phyloP scores from a whole-genome alignment of 2,797 vertebrate genomes.

The Babyrousa celebensis region DNA sequence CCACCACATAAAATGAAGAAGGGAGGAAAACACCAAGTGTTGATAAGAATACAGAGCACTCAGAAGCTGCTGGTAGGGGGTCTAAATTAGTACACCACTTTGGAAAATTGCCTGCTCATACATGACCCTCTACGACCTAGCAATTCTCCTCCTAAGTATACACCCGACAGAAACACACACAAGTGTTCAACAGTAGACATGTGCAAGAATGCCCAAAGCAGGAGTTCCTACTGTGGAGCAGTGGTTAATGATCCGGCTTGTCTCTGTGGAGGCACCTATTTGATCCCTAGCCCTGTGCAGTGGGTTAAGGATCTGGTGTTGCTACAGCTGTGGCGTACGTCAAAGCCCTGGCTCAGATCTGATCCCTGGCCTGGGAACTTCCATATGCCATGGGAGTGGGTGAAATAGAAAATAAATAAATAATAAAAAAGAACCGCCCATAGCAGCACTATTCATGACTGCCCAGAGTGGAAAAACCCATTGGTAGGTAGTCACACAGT shows the following conservation, averaged over 20 bases:
- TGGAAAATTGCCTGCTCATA: constrained; percentile 31
- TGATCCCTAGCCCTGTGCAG: too few relatives aligned
- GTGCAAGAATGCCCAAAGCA: not conserved
- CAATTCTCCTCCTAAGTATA: not conserved
- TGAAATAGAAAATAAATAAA: too few relatives aligned
- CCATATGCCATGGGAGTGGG: too few relatives aligned
- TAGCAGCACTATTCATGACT: not conserved
- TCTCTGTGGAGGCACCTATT: too few relatives aligned
- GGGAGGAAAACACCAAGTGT: not conserved
- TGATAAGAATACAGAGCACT: constrained; percentile 18
- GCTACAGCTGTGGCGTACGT: too few relatives aligned
- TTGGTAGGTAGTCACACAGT: not conserved
- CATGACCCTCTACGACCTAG: not conserved
- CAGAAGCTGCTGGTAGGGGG: not conserved
- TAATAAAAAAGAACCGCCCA: not conserved
- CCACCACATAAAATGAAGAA: constrained; percentile 56
- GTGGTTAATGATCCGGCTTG: too few relatives aligned
- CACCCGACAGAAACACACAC: constrained; percentile 27
- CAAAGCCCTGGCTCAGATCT: too few relatives aligned
- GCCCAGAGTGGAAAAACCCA: not conserved
- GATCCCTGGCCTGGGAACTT: too few relatives aligned
- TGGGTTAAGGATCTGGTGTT: too few relatives aligned
- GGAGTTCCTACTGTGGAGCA: too few relatives aligned
- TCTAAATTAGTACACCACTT: not conserved
- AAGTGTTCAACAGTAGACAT: constrained; percentile 36